These are phyloP conservation scores for Phodopus roborovskii DNA, from an alignment of 2,113 vertebrate species.

Conservation along the genomic window DNA sequence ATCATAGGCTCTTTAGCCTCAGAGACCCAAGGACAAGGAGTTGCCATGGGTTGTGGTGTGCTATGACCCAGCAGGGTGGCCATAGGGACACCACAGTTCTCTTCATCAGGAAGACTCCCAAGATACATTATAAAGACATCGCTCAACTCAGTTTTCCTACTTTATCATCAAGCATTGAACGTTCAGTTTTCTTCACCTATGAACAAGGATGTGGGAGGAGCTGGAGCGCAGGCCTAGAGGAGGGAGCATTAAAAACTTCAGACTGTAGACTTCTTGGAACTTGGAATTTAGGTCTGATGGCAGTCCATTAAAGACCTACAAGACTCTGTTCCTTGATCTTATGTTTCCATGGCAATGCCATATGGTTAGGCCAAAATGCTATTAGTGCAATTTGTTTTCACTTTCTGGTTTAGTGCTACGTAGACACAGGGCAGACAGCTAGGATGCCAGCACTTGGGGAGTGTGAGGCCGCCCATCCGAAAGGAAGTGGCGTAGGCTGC, in stretches of 20 bases:
- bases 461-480: too few species aligned
- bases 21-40: background rate
- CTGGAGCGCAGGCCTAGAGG: background rate
- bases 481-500: too few species aligned
- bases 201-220: background rate
- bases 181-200: background rate
- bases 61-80: background rate
- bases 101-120: too few species aligned
- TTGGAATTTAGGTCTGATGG: background rate
- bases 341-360: too few species aligned
- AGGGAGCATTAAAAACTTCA: background rate
- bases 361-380: too few species aligned
- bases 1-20: background rate
- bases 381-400: too few species aligned
- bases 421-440: accelerated
- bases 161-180: background rate
- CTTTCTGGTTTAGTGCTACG: too few species aligned
- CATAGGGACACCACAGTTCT: too few species aligned
- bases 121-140: background rate
- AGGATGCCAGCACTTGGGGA: too few species aligned
- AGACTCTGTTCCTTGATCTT: background rate
- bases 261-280: background rate
- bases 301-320: background rate
- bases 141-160: background rate
- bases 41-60: background rate